phyloP scores from a whole-genome alignment of 2,888 invertebrate genomes.

The Phytoseiulus persimilis region DNA sequence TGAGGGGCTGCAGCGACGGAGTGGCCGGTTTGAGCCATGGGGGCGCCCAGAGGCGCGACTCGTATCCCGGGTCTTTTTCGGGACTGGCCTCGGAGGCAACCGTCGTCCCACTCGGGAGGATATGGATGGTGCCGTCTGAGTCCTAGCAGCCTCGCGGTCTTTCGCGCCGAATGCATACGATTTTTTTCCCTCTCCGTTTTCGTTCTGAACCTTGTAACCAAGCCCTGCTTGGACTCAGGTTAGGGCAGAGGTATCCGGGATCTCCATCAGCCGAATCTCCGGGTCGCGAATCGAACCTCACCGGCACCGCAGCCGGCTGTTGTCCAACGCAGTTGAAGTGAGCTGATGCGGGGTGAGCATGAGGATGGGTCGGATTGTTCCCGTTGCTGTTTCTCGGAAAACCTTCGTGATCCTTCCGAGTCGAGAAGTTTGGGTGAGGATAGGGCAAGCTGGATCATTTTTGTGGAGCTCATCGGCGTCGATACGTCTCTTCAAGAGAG shows the following conservation, averaged over 20 bases:
- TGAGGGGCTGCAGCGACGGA: neutral
- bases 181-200: constrained; percentile 13
- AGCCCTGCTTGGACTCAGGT: neutral
- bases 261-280: neutral
- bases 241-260: neutral
- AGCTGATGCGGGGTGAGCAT: too few species aligned
- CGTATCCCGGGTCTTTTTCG: neutral
- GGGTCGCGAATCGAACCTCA: neutral
- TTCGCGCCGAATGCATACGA: neutral
- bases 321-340: too few species aligned
- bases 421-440: too few species aligned
- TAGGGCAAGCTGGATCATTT: too few species aligned
- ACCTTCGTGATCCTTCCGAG: too few species aligned
- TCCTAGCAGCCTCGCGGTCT: neutral
- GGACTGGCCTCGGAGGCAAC: neutral
- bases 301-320: neutral
- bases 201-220: neutral
- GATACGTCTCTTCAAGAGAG: too few species aligned
- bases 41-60: neutral
- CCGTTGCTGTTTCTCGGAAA: too few species aligned
- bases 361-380: too few species aligned
- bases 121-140: neutral
- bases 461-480: too few species aligned
- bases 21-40: neutral
- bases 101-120: neutral